These are phyloP conservation scores for Drosophila arizonae DNA, from an alignment of 1,140 invertebrate species.

Conservation along the genomic window DNA sequence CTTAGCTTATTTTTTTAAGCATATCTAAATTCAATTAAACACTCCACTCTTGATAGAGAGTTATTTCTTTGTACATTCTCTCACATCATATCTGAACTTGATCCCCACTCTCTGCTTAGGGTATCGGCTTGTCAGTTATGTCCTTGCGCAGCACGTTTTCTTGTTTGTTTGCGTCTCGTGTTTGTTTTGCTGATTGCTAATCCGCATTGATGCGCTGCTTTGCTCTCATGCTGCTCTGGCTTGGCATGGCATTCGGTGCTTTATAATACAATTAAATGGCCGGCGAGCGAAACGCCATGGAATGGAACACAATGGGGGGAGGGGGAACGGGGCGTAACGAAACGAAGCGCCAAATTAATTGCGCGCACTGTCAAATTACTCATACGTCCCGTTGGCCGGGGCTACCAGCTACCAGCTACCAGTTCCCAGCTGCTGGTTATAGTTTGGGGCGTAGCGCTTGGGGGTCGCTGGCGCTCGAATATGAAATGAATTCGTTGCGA, in stretches of 20 bases:
- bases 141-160: neutral
- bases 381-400: constrained; percentile 62
- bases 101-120: too few relatives aligned
- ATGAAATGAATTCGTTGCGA: neutral
- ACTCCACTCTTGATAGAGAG: too few relatives aligned
- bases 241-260: constrained; percentile 52
- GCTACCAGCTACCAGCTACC: neutral
- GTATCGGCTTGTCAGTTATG: neutral
- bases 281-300: constrained; percentile 33
- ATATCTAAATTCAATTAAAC: too few relatives aligned
- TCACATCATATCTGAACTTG: too few relatives aligned
- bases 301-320: neutral
- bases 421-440: neutral
- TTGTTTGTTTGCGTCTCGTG: constrained; percentile 22
- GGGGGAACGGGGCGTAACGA: constrained; percentile 3
- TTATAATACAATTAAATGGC: constrained; percentile 73
- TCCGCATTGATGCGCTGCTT: constrained; percentile 42
- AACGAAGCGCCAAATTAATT: constrained; percentile 60
- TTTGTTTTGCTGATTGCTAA: constrained; percentile 48
- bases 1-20: too few relatives aligned
- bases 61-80: too few relatives aligned
- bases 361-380: constrained; percentile 72
- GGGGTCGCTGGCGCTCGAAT: neutral
- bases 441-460: neutral
- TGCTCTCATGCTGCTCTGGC: neutral